Conservation (phyloP, 2,888 invertebrate genomes). For the Thumatha senex region DNA sequence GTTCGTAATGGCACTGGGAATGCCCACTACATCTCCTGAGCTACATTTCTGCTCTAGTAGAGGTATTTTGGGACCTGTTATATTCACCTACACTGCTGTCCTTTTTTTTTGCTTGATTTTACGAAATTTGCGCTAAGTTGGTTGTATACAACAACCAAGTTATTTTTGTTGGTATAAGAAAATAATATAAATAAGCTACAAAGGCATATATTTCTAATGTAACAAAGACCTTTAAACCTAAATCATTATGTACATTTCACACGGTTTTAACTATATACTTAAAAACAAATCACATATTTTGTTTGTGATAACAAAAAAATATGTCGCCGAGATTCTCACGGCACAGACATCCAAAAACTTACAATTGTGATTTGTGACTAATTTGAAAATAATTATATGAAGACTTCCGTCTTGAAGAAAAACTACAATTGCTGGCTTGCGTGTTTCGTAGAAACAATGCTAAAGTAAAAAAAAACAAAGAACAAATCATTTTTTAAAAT, state of each 20-base stretch:
- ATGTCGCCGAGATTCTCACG: slow-evolving; percentile 46
- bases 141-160: no score
- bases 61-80: no score
- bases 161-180: no score
- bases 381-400: slow-evolving; percentile 75
- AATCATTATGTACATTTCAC: slow-evolving; percentile 29
- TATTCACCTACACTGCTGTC: no score
- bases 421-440: slow-evolving; percentile 72
- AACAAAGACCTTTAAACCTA: slow-evolving; percentile 1
- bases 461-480: slow-evolving; percentile 46
- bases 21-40: no score
- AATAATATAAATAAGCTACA: no score
- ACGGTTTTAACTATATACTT: slow-evolving; percentile 29
- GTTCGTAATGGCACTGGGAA: no score
- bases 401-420: slow-evolving; percentile 71
- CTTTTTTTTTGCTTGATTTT: no score
- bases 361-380: slow-evolving; percentile 70
- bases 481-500: slow-evolving; percentile 31
- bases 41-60: no score
- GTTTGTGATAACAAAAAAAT: slow-evolving; percentile 38
- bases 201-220: no score
- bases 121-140: no score
- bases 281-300: slow-evolving; percentile 34
- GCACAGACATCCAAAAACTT: slow-evolving; percentile 51
- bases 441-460: slow-evolving; percentile 68